These are phyloP conservation scores for Brachypalpus laphriformis DNA, from an alignment of 2,888 invertebrate species.

Conservation along the genomic window DNA sequence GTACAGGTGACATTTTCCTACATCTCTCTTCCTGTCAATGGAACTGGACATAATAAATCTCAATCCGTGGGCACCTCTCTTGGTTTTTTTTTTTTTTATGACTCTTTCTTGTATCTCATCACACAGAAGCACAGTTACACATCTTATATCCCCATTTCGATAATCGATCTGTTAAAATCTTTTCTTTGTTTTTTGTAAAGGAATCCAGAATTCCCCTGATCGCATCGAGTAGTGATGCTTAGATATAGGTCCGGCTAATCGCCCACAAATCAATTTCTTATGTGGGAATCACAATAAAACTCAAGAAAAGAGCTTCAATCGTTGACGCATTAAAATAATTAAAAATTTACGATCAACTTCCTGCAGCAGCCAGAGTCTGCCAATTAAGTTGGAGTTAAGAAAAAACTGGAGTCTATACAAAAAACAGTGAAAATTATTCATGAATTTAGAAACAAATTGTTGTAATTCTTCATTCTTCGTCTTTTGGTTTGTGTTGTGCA, in stretches of 20 bases:
- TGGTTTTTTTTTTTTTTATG: conserved; percentile 9
- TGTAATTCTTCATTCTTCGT: conserved; percentile 21
- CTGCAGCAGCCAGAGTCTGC: conserved; percentile 42
- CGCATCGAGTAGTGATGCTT: conserved; percentile 10
- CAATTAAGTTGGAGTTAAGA: conserved; percentile 34
- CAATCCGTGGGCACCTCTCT: conserved; percentile 14
- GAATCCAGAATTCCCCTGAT: not conserved
- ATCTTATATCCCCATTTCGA: conserved; percentile 41
- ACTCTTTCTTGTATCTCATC: conserved; percentile 32
- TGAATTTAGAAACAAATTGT: conserved; percentile 58
- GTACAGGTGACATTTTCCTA: conserved; percentile 58
- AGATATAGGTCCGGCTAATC: conserved; percentile 44
- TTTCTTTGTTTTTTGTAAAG: not conserved
- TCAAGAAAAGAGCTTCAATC: conserved; percentile 17
- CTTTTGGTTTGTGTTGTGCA: not conserved
- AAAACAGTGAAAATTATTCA: conserved; percentile 33
- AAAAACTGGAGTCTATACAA: not conserved
- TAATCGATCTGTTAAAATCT: conserved; percentile 56
- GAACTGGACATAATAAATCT: conserved; percentile 55
- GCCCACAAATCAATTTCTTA: conserved; percentile 59
- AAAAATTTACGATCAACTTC: conserved; percentile 71
- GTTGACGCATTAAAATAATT: conserved; percentile 64
- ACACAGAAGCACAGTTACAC: conserved; percentile 68
- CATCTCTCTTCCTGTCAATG: conserved; percentile 4
- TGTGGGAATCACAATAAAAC: conserved; percentile 53